Percentiles rank a stretch among this genome's conserved stretches.
Evolutionary conservation across 2,888 invertebrate species (phyloP).

Genomic region (Lycocerus yunnanus): DNA sequence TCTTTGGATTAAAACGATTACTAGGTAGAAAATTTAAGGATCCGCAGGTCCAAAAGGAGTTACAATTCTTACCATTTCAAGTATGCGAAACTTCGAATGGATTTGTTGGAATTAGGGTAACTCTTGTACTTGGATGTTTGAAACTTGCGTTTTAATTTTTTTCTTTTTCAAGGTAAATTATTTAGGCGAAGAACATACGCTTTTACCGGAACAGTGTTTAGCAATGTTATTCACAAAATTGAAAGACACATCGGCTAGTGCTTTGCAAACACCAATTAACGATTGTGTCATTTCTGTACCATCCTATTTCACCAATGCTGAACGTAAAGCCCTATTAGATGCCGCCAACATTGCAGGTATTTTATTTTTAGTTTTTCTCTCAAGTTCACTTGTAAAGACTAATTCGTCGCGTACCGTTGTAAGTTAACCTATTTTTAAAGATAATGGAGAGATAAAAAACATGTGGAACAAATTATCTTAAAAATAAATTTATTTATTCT

Average conservation of each 20-base stretch:
- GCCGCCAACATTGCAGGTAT: slow-evolving; percentile 87
- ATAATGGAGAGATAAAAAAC: no score
- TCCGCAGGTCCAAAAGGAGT: slow-evolving; percentile 83
- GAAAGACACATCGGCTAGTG: slow-evolving; percentile 86
- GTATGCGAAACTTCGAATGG: slow-evolving; percentile 78
- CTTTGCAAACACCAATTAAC: slow-evolving; percentile 87
- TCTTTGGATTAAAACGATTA: slow-evolving; percentile 90
- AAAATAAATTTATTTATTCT: neutral
- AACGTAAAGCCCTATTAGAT: slow-evolving; percentile 89
- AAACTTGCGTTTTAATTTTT: neutral
- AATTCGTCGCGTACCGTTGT: no score
- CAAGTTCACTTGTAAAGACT: neutral
- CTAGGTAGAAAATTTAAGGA: slow-evolving; percentile 90
- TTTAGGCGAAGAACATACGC: slow-evolving; percentile 81
- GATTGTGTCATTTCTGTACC: slow-evolving; percentile 96
- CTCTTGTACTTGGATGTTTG: slow-evolving; percentile 39
- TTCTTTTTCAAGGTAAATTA: slow-evolving; percentile 69
- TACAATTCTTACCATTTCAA: slow-evolving; percentile 78
- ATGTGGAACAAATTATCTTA: no score
- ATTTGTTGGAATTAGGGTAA: slow-evolving; percentile 82
- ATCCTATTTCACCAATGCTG: slow-evolving; percentile 92
- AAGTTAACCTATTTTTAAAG: no score
- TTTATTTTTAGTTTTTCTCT: neutral
- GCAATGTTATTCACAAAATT: slow-evolving; percentile 97
- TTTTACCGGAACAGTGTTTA: slow-evolving; percentile 92